phyloP scores from a whole-genome alignment of 2,888 invertebrate species.

The Fragum fragum region DNA sequence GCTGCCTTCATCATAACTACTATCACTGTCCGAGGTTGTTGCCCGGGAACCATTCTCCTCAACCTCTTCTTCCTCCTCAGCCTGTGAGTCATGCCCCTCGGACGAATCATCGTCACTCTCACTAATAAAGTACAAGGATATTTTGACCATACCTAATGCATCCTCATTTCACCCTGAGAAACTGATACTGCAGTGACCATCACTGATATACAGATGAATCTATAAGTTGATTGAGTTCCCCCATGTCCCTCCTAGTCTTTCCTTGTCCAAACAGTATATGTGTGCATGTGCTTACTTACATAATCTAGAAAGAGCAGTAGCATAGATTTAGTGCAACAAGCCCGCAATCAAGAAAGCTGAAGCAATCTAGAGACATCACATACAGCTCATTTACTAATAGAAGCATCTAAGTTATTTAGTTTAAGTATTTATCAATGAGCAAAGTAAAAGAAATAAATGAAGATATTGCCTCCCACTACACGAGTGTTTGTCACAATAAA shows the following conservation, averaged over 20 bases:
- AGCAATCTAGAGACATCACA: not conserved
- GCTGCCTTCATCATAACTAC: conserved; percentile 87
- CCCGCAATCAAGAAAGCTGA: not conserved
- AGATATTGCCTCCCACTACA: too few relatives aligned
- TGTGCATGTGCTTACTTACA: not conserved
- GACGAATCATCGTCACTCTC: conserved; percentile 54
- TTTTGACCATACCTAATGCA: conserved; percentile 12
- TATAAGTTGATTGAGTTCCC: not conserved
- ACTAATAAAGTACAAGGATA: conserved; percentile 52
- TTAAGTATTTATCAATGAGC: too few relatives aligned
- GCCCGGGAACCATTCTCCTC: conserved; percentile 59
- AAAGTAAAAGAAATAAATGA: too few relatives aligned
- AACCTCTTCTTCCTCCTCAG: conserved; percentile 67
- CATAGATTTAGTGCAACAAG: not conserved
- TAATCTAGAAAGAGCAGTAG: not conserved
- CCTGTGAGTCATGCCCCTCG: conserved; percentile 57
- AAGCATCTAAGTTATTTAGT: too few relatives aligned
- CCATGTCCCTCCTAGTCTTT: not conserved
- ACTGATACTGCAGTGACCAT: conserved; percentile 9
- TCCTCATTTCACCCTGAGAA: conserved; percentile 10
- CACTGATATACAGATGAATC: conserved; percentile 1
- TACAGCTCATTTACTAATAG: not conserved
- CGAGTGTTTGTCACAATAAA: too few relatives aligned
- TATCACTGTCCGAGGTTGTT: conserved; percentile 73
- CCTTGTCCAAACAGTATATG: not conserved